Conservation (phyloP, 2,797 vertebrate species). For the Trematomus bernacchii region DNA sequence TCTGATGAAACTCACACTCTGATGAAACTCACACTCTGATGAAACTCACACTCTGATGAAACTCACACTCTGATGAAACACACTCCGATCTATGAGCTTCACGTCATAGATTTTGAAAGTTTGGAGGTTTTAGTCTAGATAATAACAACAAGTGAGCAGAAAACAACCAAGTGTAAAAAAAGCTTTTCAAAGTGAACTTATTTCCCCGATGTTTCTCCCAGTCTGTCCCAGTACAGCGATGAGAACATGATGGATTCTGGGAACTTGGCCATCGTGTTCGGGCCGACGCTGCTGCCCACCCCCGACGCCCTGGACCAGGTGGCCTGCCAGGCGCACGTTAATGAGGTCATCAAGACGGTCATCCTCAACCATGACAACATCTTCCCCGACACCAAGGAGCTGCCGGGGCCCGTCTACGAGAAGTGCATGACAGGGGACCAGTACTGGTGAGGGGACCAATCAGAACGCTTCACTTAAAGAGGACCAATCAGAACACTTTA, state of each 20-base stretch:
- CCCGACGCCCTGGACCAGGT: conserved; percentile 97
- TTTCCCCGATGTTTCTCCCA: conserved; percentile 55
- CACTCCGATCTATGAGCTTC: too few relatives aligned
- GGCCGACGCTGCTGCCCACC: conserved; percentile 97
- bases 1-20: too few relatives aligned
- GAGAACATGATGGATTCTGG: conserved; percentile 99
- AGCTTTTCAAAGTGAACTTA: not conserved
- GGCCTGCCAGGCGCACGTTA: conserved; percentile 97
- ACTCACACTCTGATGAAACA: too few relatives aligned
- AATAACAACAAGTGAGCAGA: too few relatives aligned
- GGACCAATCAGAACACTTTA: too few relatives aligned
- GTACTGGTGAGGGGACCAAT: conserved; percentile 83
- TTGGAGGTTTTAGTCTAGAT: too few relatives aligned
- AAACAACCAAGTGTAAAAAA: too few relatives aligned
- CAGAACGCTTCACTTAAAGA: too few relatives aligned
- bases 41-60: too few relatives aligned
- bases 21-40: too few relatives aligned
- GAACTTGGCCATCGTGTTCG: conserved; percentile 98
- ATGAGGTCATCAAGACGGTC: conserved; percentile 98
- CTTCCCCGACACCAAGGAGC: conserved; percentile 96
- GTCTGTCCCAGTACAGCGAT: conserved; percentile 98
- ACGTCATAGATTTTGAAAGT: too few relatives aligned
- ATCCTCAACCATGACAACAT: conserved; percentile 98
- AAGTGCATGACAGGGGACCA: conserved; percentile 99
- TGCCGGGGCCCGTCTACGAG: conserved; percentile 97